Conservation (phyloP, 2,113 vertebrate species). For the Willisornis vidua region DNA sequence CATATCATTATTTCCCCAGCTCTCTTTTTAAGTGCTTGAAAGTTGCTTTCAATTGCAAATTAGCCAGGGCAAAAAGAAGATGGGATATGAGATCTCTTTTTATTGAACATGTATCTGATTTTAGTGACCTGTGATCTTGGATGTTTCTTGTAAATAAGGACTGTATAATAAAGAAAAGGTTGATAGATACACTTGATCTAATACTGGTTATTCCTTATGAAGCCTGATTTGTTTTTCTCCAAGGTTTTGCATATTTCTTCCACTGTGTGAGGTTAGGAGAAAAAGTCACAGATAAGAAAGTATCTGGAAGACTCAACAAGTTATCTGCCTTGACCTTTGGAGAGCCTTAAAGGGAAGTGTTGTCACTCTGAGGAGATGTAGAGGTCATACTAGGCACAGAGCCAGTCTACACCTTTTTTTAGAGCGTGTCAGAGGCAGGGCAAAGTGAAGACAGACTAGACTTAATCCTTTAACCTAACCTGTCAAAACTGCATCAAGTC, state of each 20-base stretch:
- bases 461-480: constrained; percentile 77
- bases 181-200: not conserved
- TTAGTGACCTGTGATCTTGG: not conserved
- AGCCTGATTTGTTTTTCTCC: constrained; percentile 1
- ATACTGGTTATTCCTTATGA: not conserved
- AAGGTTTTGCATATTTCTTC: constrained; percentile 51
- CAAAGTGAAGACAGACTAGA: constrained; percentile 74
- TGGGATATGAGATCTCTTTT: not conserved
- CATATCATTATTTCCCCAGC: not conserved
- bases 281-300: constrained; percentile 74
- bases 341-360: constrained; percentile 78
- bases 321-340: constrained; percentile 80
- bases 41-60: not conserved
- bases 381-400: constrained; percentile 68
- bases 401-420: constrained; percentile 69
- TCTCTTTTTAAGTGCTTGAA: not conserved
- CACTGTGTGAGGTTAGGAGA: constrained; percentile 47
- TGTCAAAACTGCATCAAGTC: constrained; percentile 75
- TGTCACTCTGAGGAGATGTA: constrained; percentile 77
- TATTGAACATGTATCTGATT: not conserved
- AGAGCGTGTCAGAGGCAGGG: constrained; percentile 73
- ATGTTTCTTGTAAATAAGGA: not conserved
- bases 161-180: not conserved
- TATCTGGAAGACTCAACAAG: constrained; percentile 67
- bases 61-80: not conserved